phyloP scores from a whole-genome alignment of 2,113 vertebrate species.

The Marcusenius ussheri region DNA sequence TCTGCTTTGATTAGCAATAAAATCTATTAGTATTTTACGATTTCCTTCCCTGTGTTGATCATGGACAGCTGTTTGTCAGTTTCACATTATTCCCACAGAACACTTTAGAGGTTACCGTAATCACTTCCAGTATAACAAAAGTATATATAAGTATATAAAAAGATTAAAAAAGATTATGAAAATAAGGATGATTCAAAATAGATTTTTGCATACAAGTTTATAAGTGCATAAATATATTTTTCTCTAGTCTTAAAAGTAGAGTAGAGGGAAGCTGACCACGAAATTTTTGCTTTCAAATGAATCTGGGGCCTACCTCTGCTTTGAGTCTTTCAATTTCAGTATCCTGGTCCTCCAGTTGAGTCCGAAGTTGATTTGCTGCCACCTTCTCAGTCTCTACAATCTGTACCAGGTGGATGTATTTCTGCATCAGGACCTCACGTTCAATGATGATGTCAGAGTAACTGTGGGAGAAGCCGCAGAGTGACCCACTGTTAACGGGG shows the following conservation, averaged over 20 bases:
- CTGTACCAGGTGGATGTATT: conserved; percentile 94
- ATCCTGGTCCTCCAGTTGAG: conserved; percentile 78
- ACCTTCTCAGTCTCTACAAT: conserved; percentile 95
- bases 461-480: conserved; percentile 47
- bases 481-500: not conserved
- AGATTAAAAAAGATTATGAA: not conserved
- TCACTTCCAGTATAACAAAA: no score
- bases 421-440: conserved; percentile 94
- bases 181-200: not conserved
- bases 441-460: conserved; percentile 88
- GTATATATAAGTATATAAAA: no score
- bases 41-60: not conserved
- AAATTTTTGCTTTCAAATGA: not conserved
- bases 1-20: not conserved
- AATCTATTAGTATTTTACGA: not conserved
- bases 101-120: not conserved
- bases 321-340: conserved; percentile 77
- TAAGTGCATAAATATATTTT: not conserved
- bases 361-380: conserved; percentile 82
- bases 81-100: not conserved
- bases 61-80: not conserved
- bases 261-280: not conserved
- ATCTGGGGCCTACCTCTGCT: conserved; percentile 59
- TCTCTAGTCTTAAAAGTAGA: not conserved
- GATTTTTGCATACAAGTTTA: not conserved